A percentile compares a stretch with the other conserved stretches of the same genome.
Evolutionary conservation across 2,113 vertebrate genomes (phyloP).

Genomic region (Rhea pennata): DNA sequence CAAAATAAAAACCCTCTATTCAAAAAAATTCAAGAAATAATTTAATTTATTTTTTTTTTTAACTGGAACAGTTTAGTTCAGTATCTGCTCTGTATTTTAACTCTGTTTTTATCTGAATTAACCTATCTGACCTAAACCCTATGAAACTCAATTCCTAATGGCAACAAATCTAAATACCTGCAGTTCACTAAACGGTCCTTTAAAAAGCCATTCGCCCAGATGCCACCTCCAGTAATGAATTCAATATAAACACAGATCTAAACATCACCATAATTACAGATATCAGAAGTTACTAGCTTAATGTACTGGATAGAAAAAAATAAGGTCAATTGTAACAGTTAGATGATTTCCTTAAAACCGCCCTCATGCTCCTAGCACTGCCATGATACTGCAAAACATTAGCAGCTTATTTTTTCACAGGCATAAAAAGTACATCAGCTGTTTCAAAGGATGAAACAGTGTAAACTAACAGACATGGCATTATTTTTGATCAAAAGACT

Average conservation of each 20-base stretch:
- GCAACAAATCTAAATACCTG: not conserved
- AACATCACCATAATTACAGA: not conserved
- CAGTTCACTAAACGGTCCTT: not conserved
- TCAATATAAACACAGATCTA: not conserved
- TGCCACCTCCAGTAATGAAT: not conserved
- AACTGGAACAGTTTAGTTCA: not conserved
- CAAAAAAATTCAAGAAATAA: not conserved
- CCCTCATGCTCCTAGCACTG: not conserved
- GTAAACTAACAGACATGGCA: not conserved
- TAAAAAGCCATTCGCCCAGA: not conserved
- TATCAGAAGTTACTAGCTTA: not conserved
- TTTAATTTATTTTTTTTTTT: no score
- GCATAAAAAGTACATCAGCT: not conserved
- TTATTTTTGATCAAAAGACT: not conserved
- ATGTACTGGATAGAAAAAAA: not conserved
- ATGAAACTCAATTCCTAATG: not conserved
- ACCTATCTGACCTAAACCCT: not conserved
- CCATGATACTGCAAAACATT: accelerated
- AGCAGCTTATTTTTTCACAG: not conserved
- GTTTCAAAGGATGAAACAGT: not conserved
- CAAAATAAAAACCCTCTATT: not conserved
- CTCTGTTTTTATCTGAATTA: not conserved
- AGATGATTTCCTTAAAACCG: not conserved
- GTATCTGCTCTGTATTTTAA: not conserved
- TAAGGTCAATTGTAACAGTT: not conserved